Percentiles rank a stretch among this genome's conserved stretches.
These are phyloP conservation scores for Euura lappo DNA, from an alignment of 1,140 invertebrate species.

Conservation along the genomic window DNA sequence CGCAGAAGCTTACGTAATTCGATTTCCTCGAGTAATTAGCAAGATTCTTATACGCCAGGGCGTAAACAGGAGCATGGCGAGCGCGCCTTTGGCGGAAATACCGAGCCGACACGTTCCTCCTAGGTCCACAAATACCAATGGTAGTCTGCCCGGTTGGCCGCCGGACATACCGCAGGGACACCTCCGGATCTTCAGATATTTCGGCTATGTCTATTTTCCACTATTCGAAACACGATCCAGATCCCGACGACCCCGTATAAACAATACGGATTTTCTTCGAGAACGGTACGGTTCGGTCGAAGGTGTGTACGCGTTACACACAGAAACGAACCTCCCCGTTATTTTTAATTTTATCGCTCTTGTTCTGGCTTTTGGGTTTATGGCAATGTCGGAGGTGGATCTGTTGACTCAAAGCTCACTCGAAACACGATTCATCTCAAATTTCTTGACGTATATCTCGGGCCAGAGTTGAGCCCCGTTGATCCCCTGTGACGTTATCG, in stretches of 20 bases:
- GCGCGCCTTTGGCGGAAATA: conserved; percentile 41
- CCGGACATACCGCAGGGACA: conserved; percentile 36
- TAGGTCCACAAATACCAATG: conserved; percentile 40
- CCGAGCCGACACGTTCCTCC: conserved; percentile 42
- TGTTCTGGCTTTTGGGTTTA: too few species aligned
- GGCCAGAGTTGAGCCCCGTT: background rate
- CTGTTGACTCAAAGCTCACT: too few species aligned
- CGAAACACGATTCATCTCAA: background rate
- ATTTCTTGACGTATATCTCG: background rate
- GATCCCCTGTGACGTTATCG: conserved; percentile 33
- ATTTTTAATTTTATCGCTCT: too few species aligned
- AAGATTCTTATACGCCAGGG: background rate
- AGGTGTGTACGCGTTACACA: too few species aligned
- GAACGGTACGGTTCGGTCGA: background rate
- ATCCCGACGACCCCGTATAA: too few species aligned
- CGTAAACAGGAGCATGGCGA: conserved; percentile 19
- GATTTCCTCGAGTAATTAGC: background rate
- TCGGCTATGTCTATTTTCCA: conserved; percentile 39
- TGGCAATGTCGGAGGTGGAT: too few species aligned
- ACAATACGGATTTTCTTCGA: too few species aligned
- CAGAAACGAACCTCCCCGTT: too few species aligned
- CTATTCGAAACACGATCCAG: conserved; percentile 9
- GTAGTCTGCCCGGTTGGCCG: conserved; percentile 30
- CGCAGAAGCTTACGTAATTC: background rate
- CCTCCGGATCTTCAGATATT: conserved; percentile 35